Evolutionary conservation across 2,113 vertebrate species (phyloP).

Genomic region (Nibea albiflora): DNA sequence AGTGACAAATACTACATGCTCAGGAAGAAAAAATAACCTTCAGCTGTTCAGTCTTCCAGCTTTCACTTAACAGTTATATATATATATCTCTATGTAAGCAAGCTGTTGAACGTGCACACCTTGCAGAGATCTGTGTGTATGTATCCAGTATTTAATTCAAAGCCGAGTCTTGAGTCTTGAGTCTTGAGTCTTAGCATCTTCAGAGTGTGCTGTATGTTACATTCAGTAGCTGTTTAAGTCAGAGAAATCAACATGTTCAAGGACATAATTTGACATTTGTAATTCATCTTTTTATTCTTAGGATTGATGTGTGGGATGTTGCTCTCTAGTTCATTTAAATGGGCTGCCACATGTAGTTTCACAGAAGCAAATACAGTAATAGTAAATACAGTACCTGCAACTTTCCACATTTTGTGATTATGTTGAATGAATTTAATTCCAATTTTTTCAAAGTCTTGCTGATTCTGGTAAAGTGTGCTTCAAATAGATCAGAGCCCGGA

Average conservation of each 20-base stretch:
- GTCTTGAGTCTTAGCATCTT: background rate
- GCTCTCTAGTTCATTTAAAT: background rate
- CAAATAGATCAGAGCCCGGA: constrained; percentile 2
- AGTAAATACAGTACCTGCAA: background rate
- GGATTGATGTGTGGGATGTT: background rate
- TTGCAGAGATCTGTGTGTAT: background rate
- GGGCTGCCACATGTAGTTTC: background rate
- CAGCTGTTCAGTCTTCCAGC: constrained; percentile 10
- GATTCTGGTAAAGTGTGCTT: background rate
- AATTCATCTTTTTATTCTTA: background rate
- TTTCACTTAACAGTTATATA: background rate
- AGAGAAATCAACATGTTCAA: background rate
- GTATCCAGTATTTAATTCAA: background rate
- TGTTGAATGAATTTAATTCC: background rate
- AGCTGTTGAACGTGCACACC: background rate
- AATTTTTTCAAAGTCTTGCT: background rate
- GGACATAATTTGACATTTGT: background rate
- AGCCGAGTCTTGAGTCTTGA: no score
- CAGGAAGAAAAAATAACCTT: constrained; percentile 24
- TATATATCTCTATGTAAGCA: background rate
- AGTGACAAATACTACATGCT: background rate
- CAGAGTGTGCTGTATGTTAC: background rate
- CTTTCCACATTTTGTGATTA: background rate
- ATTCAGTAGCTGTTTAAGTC: background rate
- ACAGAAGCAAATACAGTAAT: background rate